Evolutionary conservation across 2,113 vertebrate species (phyloP).

Genomic region (Dermatemys mawii): DNA sequence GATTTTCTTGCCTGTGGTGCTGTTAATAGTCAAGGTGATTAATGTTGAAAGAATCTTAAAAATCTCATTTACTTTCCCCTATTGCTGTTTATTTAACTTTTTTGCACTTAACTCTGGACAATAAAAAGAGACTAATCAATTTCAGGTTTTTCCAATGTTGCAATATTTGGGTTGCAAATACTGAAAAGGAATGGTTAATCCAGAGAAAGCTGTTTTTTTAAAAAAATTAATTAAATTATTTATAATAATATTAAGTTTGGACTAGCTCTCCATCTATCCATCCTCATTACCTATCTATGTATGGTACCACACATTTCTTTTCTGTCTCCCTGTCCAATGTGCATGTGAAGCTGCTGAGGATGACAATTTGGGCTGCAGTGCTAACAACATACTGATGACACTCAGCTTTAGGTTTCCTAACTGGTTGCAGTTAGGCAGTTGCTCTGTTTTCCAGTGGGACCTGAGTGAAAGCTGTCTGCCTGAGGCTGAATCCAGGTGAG

Average conservation of each 20-base stretch:
- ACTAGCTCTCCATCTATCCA: neutral
- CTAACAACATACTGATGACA: neutral
- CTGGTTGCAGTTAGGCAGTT: neutral
- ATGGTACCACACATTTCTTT: neutral
- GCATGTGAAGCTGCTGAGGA: neutral
- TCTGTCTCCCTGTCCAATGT: neutral
- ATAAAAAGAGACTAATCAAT: neutral
- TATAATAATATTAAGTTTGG: neutral
- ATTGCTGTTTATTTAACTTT: neutral
- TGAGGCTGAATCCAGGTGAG: neutral
- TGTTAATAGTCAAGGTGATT: neutral
- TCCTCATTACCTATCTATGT: neutral
- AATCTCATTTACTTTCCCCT: neutral
- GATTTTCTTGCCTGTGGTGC: rapidly evolving
- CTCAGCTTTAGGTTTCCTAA: neutral
- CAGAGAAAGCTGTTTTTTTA: neutral
- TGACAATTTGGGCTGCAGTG: neutral
- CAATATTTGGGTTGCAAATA: neutral
- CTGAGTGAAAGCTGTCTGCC: neutral
- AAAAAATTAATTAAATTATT: neutral
- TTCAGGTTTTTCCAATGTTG: neutral
- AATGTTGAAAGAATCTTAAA: neutral
- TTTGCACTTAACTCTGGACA: neutral
- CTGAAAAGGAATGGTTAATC: neutral
- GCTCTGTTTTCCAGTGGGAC: neutral